Conservation (phyloP, 2,113 vertebrate genomes). For the Bombycilla garrulus region DNA sequence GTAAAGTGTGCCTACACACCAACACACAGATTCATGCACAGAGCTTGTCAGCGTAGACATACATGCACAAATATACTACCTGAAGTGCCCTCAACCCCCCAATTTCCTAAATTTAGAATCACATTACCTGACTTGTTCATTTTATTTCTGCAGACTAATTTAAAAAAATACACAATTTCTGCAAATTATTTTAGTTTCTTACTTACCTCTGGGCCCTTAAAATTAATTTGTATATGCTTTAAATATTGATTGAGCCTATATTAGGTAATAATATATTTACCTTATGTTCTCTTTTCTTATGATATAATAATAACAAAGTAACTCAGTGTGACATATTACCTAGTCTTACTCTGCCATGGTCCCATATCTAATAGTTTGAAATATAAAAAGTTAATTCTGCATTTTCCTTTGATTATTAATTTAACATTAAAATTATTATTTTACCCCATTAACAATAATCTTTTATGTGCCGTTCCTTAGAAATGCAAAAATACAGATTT, state of each 20-base stretch:
- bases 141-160: not conserved
- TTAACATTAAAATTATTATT: not conserved
- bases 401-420: not conserved
- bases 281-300: not conserved
- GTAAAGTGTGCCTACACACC: not conserved
- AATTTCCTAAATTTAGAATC: not conserved
- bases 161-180: not conserved
- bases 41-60: not conserved
- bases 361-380: not conserved
- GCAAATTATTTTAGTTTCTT: not conserved
- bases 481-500: not conserved
- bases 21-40: not conserved
- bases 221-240: not conserved
- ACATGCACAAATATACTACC: no score
- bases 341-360: not conserved
- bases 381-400: not conserved
- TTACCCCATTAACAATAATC: not conserved
- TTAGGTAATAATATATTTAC: not conserved
- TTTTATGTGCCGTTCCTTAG: not conserved
- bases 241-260: not conserved
- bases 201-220: not conserved
- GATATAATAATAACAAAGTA: not conserved
- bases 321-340: not conserved
- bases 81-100: accelerated
- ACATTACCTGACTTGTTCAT: not conserved